These are phyloP conservation scores for Sebastes ruberrimus DNA, from an alignment of 2,797 vertebrate genomes.

Conservation along the genomic window DNA sequence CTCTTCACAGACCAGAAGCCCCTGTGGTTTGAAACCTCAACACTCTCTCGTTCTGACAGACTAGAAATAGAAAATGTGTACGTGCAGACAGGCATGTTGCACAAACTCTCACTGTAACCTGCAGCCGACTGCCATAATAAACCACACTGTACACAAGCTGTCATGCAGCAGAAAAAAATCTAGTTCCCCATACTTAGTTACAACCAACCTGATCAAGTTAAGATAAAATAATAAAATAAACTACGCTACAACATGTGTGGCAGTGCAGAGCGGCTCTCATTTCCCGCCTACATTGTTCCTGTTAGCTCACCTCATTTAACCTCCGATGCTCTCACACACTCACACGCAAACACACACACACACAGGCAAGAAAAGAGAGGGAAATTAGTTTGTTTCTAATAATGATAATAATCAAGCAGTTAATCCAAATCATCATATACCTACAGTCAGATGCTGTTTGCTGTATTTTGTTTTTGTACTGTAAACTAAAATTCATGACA, in stretches of 20 bases:
- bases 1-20: conserved; percentile 28
- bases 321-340: not conserved
- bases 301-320: conserved; percentile 40
- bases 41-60: not conserved
- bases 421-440: too few relatives aligned
- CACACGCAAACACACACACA: not conserved
- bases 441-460: not conserved
- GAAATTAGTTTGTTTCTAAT: not conserved
- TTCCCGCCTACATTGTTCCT: conserved; percentile 2
- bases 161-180: not conserved
- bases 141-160: not conserved
- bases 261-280: not conserved
- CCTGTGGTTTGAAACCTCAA: conserved; percentile 27
- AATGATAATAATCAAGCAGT: not conserved
- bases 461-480: not conserved
- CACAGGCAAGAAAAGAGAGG: not conserved
- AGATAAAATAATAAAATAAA: not conserved
- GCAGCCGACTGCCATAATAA: not conserved
- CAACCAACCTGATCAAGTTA: not conserved
- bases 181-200: not conserved
- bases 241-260: not conserved
- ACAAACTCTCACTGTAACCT: not conserved
- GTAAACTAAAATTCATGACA: not conserved
- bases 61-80: conserved; percentile 56
- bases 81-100: conserved; percentile 40